Evolutionary conservation across 2,113 vertebrate species (phyloP), one percentile per base, ranked within the genome.

Genomic region (Octodon degus): DNA sequence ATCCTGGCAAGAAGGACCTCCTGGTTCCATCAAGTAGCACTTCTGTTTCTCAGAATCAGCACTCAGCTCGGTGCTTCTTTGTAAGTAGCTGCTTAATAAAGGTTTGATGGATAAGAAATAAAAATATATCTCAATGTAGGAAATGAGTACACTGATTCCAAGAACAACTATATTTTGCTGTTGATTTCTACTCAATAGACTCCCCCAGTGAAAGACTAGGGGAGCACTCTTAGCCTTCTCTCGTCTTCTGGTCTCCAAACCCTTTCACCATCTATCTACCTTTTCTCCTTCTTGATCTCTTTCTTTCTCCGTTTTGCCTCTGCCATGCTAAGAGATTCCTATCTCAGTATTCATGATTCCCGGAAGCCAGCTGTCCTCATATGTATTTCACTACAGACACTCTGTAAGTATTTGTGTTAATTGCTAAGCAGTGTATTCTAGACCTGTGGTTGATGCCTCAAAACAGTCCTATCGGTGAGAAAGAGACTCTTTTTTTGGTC

Each of bases 11-110:
- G 79, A 96, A 89, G 81, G 34, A 68, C 34, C 76, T 79, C 62
- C 68, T 70, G 58, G 70, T 27, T 74, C 53, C 85, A 34, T 68
- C 24, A 68, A 74, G 53, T 30, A 47, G 77, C 24, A 76, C 25
- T 85, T 89, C 40, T 65, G 1, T 34, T 96, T 13, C 82, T 94
- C 53, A 67, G 10, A 89, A 60, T 76, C 34, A 72, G 76, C 37
- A 47, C 37, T 40, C 20, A 53, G 2, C 53, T 84, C 72, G 12
- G 30, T 60, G 67, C 68, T 87, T 79, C 43, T 93, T 88, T 63
- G 72, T 89, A 74, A 43, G 91, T 40, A 95, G 91, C 68, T 79
- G 72, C 34, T 92, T 87, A 77, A 89, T 93, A 60, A 92, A 89
- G 90, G 27, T 84, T 95, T 89, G 70, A 87, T 67, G 70, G 27